Conservation (phyloP, 2,888 invertebrate genomes). For the Onchidella celtica region DNA sequence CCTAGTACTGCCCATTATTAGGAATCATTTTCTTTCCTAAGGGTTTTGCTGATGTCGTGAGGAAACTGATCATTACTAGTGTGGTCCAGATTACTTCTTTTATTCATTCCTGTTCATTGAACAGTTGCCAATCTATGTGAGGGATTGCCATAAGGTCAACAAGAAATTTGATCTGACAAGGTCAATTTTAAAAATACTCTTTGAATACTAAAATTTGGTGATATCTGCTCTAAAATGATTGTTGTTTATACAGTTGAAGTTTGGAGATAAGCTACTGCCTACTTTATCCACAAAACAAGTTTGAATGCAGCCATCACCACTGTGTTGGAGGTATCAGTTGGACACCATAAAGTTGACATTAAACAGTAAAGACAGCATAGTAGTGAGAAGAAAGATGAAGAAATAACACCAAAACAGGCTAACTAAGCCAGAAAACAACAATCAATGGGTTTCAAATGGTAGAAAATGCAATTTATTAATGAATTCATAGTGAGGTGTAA, state of each 20-base stretch:
- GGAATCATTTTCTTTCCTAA: too few relatives aligned
- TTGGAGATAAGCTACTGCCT: background rate
- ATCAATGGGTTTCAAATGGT: background rate
- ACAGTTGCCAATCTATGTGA: too few relatives aligned
- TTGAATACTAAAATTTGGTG: background rate
- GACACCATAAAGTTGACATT: background rate
- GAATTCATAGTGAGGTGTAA: background rate
- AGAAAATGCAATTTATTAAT: background rate
- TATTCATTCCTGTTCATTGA: too few relatives aligned
- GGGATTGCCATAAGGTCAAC: background rate
- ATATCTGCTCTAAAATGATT: background rate
- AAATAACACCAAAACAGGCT: background rate
- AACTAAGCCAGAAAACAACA: background rate
- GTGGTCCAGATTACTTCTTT: too few relatives aligned
- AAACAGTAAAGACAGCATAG: background rate
- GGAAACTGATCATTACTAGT: too few relatives aligned
- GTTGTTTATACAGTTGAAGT: background rate
- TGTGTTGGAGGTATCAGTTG: background rate
- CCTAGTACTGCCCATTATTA: too few relatives aligned
- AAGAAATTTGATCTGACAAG: background rate
- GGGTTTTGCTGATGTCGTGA: too few relatives aligned
- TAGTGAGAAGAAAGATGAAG: background rate
- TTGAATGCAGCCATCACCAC: background rate
- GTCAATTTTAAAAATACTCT: background rate
- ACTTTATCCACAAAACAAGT: background rate